Evolutionary conservation across 2,797 vertebrate species (phyloP), one percentile per base, ranked within the genome.

Genomic region (Semotilus atromaculatus): DNA sequence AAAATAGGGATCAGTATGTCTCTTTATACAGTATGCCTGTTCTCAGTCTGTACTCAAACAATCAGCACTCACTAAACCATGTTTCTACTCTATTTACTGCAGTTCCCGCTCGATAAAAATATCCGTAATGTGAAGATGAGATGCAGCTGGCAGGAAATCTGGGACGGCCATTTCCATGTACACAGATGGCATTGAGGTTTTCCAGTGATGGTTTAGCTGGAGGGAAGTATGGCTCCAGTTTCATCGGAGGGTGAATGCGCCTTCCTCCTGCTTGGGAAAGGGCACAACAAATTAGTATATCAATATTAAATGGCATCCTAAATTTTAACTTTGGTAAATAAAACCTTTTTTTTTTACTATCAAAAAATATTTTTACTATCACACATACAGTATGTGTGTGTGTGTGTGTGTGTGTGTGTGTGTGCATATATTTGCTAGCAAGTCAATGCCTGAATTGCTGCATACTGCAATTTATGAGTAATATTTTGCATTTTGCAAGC

Each of bases 71-170:
- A 7, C 16, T 45, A 85, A 79, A 93, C 93, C 91, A 93, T 0
- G 83, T 90, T 91, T 94, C 94, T 66, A 94, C 34, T 0, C 88
- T 86, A 88, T 94, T 93, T 82, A 95, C 85, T 86, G 93, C 90
- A 0, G 80, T 73, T 80, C 90, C 93, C 19, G 86, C 82, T 7
- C 90, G 90, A 6, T 81, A 87, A 6, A 88, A 89, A 84, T 92
- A 89, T 66, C 91, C 90, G 18, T 2, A 19, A 18, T 90, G 78
- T 0, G 89, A 89, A 0, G 4, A 1, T 0, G 91, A 90, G 80
- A 93, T 93, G 89, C 88, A 90, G 86, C 86, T 89, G 21, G 40
- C 1, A 0, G 58, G 88, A 81, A 93, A 95, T 64, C 91, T 90
- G 60, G 91, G 92, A 26, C 92, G 92, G n/a, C 84, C 58, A 1